phyloP scores from a whole-genome alignment of 2,797 vertebrate species.

The Pteropus rufus region DNA sequence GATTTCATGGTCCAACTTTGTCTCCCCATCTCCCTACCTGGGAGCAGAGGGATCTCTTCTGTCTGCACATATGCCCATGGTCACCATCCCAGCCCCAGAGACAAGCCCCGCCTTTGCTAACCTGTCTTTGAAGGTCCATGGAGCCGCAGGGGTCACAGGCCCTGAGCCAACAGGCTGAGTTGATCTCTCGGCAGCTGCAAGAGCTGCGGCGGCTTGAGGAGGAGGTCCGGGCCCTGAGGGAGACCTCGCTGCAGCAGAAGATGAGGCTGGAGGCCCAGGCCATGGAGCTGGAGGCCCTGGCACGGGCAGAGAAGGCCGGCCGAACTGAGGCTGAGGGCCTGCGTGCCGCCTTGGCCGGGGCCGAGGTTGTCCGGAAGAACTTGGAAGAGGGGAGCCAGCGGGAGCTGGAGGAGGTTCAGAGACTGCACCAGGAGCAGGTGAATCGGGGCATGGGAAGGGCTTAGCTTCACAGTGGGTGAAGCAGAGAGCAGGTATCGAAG shows the following conservation, averaged over 20 bases:
- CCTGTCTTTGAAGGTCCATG: slow-evolving; percentile 60
- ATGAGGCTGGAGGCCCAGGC: slow-evolving; percentile 66
- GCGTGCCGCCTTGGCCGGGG: slow-evolving; percentile 50
- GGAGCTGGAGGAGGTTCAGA: slow-evolving; percentile 64
- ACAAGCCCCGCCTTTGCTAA: not conserved
- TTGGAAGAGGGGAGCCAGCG: slow-evolving; percentile 66
- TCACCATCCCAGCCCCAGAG: not conserved
- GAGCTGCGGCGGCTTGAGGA: slow-evolving; percentile 76
- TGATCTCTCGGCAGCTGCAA: slow-evolving; percentile 78
- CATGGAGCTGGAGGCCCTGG: slow-evolving; percentile 62
- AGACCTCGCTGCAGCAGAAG: slow-evolving; percentile 78
- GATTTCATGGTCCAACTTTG: not conserved
- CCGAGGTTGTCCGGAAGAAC: slow-evolving; percentile 61
- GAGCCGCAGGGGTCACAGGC: slow-evolving; percentile 47
- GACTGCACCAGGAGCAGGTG: slow-evolving; percentile 72
- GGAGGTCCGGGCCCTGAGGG: slow-evolving; percentile 59
- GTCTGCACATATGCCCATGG: not conserved
- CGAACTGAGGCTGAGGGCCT: slow-evolving; percentile 68
- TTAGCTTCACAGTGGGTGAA: not conserved
- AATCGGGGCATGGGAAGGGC: not conserved
- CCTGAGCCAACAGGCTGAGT: slow-evolving; percentile 75
- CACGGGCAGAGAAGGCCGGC: slow-evolving; percentile 55
- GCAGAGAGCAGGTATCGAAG: not conserved
- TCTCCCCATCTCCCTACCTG: not conserved
- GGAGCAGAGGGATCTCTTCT: not conserved